A percentile compares a stretch with the other conserved stretches of the same genome.
Evolutionary conservation across 1,140 invertebrate species (phyloP).

Genomic region (Drosophila kurseongensis): DNA sequence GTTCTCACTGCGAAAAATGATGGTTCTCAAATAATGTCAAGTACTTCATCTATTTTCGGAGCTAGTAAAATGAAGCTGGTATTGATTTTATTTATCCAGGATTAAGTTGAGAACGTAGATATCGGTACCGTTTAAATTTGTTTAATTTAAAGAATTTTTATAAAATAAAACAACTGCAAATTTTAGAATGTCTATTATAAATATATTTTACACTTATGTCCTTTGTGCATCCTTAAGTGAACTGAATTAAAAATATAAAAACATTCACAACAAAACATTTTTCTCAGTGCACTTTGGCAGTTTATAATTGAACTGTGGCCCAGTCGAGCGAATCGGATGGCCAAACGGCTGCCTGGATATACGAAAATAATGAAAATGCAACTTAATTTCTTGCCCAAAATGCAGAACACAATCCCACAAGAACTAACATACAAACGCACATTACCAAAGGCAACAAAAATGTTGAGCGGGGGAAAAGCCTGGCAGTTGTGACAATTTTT

Average conservation of each 20-base stretch:
- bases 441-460: conserved; percentile 47
- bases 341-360: conserved; percentile 29
- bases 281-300: conserved; percentile 29
- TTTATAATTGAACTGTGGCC: conserved; percentile 78
- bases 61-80: no score
- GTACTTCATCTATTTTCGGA: no score
- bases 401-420: conserved; percentile 36
- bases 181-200: no score
- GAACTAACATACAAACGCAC: conserved; percentile 14
- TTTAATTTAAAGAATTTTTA: no score
- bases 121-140: no score
- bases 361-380: conserved; percentile 73
- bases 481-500: conserved; percentile 61
- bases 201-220: no score
- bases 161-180: no score
- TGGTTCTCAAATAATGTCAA: no score
- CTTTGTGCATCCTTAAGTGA: no score
- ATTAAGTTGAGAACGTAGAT: no score
- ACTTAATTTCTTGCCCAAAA: conserved; percentile 64
- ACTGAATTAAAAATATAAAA: no score
- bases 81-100: no score
- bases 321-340: conserved; percentile 69
- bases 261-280: not conserved
- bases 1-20: conserved; percentile 9
- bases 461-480: not conserved